Conservation (phyloP, 2,113 vertebrate species). For the Bufo gargarizans region DNA sequence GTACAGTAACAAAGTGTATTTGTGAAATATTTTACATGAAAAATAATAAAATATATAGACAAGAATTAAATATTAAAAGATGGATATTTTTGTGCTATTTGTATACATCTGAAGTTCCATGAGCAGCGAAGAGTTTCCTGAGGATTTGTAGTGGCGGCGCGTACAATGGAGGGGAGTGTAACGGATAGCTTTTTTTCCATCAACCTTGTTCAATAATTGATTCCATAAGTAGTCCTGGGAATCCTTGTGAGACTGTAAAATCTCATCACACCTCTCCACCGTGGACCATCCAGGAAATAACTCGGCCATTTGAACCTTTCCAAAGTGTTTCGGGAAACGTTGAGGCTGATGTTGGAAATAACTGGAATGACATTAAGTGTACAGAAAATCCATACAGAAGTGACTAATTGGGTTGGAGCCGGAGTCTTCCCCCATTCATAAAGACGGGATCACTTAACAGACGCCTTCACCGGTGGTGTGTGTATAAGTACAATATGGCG, state of each 20-base stretch:
- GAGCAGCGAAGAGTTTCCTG: not conserved
- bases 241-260: not conserved
- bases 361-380: not conserved
- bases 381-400: not conserved
- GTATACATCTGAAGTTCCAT: not conserved
- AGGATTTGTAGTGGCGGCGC: not conserved
- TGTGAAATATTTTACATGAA: too few relatives aligned
- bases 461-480: not conserved
- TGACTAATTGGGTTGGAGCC: not conserved
- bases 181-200: not conserved
- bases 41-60: not conserved
- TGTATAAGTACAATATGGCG: not conserved
- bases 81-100: not conserved
- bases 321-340: not conserved
- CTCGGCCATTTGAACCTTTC: not conserved
- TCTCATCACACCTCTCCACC: not conserved
- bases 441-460: not conserved
- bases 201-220: not conserved
- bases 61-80: not conserved
- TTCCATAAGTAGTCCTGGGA: not conserved
- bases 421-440: slow-evolving; percentile 1
- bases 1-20: too few relatives aligned
- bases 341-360: not conserved
- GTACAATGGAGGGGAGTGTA: not conserved
- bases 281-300: not conserved